Conservation (phyloP, 2,888 invertebrate species). For the Drosophila histrio region DNA sequence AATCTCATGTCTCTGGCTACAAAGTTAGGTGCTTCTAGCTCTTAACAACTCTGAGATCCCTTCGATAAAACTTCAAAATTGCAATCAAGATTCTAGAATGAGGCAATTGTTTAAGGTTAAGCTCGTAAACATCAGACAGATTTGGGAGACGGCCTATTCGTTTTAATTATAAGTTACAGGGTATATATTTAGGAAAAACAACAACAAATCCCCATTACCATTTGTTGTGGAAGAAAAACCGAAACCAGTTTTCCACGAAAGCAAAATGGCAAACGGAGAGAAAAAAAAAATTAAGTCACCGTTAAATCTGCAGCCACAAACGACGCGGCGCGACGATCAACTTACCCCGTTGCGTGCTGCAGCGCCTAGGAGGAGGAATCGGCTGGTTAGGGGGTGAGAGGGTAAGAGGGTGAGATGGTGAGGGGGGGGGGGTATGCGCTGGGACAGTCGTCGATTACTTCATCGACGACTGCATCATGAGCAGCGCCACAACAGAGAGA, state of each 20-base stretch:
- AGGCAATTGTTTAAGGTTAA: too few species aligned
- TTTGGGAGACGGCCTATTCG: too few species aligned
- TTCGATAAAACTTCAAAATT: too few species aligned
- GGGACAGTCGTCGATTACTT: constrained; percentile 64
- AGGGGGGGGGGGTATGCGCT: background rate
- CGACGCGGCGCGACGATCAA: constrained; percentile 51
- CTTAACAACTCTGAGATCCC: too few species aligned
- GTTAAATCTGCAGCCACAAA: constrained; percentile 37
- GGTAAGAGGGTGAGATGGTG: background rate
- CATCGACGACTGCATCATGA: constrained; percentile 53
- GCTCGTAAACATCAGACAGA: too few species aligned
- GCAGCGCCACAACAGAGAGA: constrained; percentile 44
- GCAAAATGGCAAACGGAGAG: constrained; percentile 39
- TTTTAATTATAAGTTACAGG: too few species aligned
- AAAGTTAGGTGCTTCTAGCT: too few species aligned
- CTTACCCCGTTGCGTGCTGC: constrained; percentile 41
- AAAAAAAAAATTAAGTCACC: constrained; percentile 67
- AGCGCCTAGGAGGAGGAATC: background rate
- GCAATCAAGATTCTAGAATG: too few species aligned
- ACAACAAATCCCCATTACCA: constrained; percentile 42
- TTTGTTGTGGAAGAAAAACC: constrained; percentile 58
- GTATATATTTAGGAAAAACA: constrained; percentile 5
- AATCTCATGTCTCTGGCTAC: too few species aligned
- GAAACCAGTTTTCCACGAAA: constrained; percentile 70
- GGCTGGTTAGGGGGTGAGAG: background rate